Conservation (phyloP, 2,113 vertebrate genomes). For the Epinephelus fuscoguttatus region DNA sequence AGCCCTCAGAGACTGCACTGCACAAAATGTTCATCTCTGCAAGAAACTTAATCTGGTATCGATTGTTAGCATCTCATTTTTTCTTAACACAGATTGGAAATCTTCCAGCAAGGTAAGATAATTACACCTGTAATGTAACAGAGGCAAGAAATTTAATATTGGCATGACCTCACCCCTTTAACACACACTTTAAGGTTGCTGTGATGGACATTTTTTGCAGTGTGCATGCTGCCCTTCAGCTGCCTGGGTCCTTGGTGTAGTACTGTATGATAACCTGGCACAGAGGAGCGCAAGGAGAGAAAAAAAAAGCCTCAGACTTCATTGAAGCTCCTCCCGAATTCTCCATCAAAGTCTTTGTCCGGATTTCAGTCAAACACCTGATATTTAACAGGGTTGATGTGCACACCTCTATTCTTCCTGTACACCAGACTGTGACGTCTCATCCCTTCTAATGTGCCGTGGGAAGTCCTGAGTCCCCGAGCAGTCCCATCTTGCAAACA, state of each 20-base stretch:
- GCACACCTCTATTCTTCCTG: constrained; percentile 25
- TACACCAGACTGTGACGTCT: constrained; percentile 3
- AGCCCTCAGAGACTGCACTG: constrained; percentile 36
- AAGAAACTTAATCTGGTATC: constrained; percentile 29
- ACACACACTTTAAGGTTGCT: not conserved
- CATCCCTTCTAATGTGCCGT: constrained; percentile 40
- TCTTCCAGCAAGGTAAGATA: constrained; percentile 15
- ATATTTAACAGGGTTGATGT: not conserved
- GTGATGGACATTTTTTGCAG: constrained; percentile 29
- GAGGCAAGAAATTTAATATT: not conserved
- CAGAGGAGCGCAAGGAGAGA: constrained; percentile 22
- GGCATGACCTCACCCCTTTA: not conserved
- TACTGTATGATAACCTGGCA: constrained; percentile 25
- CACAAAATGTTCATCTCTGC: constrained; percentile 38
- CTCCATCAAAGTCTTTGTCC: constrained; percentile 2
- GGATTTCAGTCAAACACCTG: constrained; percentile 19
- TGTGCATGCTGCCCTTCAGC: constrained; percentile 56
- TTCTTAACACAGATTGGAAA: constrained; percentile 1
- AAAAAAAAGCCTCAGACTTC: constrained; percentile 10
- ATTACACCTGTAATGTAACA: not conserved
- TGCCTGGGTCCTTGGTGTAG: constrained; percentile 39
- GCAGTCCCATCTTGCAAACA: constrained; percentile 25
- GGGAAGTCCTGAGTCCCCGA: constrained; percentile 36
- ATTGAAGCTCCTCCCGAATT: not conserved
- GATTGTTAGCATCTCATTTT: constrained; percentile 32